phyloP scores from a whole-genome alignment of 1,140 invertebrate species.

The Ips nitidus region DNA sequence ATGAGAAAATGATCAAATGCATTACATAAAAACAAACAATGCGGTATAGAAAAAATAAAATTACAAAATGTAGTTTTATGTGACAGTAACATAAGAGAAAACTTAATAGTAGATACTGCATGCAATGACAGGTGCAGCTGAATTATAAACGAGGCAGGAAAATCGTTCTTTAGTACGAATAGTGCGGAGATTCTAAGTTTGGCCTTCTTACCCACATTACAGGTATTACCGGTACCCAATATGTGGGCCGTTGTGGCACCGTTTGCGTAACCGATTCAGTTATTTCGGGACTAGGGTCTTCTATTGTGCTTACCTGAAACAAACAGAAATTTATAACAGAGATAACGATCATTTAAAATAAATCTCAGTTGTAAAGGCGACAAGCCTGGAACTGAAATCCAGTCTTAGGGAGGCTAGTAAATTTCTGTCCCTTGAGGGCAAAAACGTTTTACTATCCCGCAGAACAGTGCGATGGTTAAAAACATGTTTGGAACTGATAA shows the following conservation, averaged over 20 bases:
- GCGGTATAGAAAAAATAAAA: slow-evolving; percentile 1
- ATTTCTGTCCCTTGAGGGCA: not conserved
- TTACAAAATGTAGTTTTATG: not conserved
- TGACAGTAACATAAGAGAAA: not conserved
- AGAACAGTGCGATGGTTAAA: slow-evolving; percentile 7
- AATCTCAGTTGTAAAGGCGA: no score
- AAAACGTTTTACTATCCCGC: not conserved
- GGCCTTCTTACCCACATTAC: slow-evolving; percentile 35
- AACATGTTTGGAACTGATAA: slow-evolving; percentile 35
- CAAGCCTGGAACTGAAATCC: not conserved
- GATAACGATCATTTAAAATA: no score
- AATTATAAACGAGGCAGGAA: not conserved
- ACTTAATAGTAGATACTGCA: no score
- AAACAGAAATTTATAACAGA: not conserved
- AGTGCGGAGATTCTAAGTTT: slow-evolving; percentile 23
- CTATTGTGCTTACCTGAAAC: slow-evolving; percentile 33
- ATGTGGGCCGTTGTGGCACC: slow-evolving; percentile 19
- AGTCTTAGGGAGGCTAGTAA: no score
- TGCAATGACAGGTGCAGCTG: not conserved
- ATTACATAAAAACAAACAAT: slow-evolving; percentile 16
- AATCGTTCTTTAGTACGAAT: not conserved
- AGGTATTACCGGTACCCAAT: slow-evolving; percentile 33
- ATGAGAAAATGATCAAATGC: slow-evolving; percentile 7
- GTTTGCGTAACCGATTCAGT: not conserved
- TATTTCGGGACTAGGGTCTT: not conserved